These are phyloP conservation scores for Cichladusa arquata DNA, from an alignment of 2,113 vertebrate genomes.

Conservation along the genomic window DNA sequence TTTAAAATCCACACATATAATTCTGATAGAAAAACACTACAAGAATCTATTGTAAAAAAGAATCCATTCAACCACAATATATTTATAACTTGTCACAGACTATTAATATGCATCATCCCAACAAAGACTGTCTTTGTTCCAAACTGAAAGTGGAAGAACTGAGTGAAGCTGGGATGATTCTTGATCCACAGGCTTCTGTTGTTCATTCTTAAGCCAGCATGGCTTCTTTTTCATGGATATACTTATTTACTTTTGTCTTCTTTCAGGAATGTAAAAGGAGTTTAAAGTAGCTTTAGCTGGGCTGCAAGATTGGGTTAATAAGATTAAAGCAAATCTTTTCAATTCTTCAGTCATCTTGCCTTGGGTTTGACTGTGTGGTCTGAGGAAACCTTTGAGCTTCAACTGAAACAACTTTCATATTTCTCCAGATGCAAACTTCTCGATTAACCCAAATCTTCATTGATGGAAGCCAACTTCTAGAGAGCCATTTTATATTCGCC, in stretches of 20 bases:
- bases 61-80: not conserved
- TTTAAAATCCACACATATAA: conserved; percentile 43
- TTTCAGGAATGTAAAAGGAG: conserved; percentile 62
- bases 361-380: not conserved
- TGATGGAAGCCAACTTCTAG: not conserved
- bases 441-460: not conserved
- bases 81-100: conserved; percentile 4
- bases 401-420: not conserved
- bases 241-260: conserved; percentile 64
- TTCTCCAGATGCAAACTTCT: not conserved
- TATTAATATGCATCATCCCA: conserved; percentile 37
- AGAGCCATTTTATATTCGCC: not conserved
- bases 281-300: conserved; percentile 64
- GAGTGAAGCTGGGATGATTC: not conserved
- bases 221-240: conserved; percentile 39
- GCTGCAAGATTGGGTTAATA: conserved; percentile 60
- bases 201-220: conserved; percentile 7
- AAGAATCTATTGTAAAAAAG: conserved; percentile 31
- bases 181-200: not conserved
- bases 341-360: conserved; percentile 10
- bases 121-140: conserved; percentile 16
- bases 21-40: conserved; percentile 32
- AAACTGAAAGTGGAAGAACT: not conserved
- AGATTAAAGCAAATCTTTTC: conserved; percentile 65
- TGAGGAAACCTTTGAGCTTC: not conserved